A percentile compares a stretch with the other conserved stretches of the same genome.
Evolutionary conservation across 2,113 vertebrate genomes (phyloP).

Genomic region (Gallinago media): DNA sequence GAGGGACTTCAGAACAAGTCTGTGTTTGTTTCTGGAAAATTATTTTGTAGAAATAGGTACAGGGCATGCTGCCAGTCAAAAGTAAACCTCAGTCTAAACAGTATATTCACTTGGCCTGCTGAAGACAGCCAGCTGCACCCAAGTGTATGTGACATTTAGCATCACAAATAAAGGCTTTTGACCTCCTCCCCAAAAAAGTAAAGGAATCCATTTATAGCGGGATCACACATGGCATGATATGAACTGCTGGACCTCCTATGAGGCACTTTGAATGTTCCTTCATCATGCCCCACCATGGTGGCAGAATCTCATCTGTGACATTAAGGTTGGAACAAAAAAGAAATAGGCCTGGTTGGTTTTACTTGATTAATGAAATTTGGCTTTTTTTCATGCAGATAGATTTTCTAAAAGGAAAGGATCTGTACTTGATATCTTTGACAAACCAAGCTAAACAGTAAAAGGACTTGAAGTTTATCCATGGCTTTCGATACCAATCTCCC

Average conservation of each 20-base stretch:
- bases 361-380: background rate
- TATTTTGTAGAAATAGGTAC: background rate
- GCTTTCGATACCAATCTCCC: conserved; percentile 29
- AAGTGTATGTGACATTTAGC: background rate
- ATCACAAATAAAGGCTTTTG: background rate
- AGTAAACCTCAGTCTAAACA: conserved; percentile 18
- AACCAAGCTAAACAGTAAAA: background rate
- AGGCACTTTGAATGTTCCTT: background rate
- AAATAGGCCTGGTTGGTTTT: background rate
- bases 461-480: conserved; percentile 38
- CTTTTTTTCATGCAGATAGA: background rate
- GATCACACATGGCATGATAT: background rate
- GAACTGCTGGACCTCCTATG: background rate
- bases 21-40: background rate
- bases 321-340: background rate
- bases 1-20: background rate
- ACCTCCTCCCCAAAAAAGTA: background rate
- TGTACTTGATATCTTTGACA: background rate
- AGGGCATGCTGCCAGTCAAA: background rate
- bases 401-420: background rate
- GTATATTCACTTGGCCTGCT: background rate
- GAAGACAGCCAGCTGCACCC: conserved; percentile 17
- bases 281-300: background rate
- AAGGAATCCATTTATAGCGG: background rate
- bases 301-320: background rate